Percentiles rank a stretch among this genome's conserved stretches.
phyloP scores from a whole-genome alignment of 2,113 vertebrate species.

The Alectura lathami region DNA sequence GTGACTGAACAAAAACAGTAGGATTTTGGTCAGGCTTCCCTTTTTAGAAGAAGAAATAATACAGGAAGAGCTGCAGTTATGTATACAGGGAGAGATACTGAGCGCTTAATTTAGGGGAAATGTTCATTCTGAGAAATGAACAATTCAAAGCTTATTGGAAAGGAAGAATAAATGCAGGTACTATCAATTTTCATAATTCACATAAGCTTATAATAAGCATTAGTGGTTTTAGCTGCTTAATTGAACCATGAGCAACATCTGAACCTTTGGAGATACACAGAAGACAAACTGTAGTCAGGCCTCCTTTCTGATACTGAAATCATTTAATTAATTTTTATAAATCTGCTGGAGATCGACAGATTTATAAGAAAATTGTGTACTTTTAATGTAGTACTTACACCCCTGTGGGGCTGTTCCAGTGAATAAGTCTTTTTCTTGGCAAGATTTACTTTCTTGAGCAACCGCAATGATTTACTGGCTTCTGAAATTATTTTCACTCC shows the following conservation, averaged over 20 bases:
- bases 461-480: neutral
- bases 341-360: neutral
- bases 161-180: neutral
- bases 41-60: neutral
- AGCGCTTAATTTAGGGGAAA: neutral
- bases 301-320: conserved; percentile 6
- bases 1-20: neutral
- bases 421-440: conserved; percentile 12
- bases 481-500: neutral
- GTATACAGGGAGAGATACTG: neutral
- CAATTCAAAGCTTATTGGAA: neutral
- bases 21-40: neutral
- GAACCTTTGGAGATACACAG: neutral
- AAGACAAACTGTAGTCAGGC: neutral
- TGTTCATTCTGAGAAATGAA: neutral
- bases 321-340: conserved; percentile 35
- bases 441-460: conserved; percentile 4
- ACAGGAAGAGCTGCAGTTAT: neutral
- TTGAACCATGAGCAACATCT: neutral
- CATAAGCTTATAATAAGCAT: neutral
- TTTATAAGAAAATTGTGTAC: conserved; percentile 31
- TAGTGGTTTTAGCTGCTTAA: neutral
- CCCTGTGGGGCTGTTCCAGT: neutral
- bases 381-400: neutral
- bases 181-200: neutral